Evolutionary conservation across 2,888 invertebrate species (phyloP).

Genomic region (Escarpia spicata): DNA sequence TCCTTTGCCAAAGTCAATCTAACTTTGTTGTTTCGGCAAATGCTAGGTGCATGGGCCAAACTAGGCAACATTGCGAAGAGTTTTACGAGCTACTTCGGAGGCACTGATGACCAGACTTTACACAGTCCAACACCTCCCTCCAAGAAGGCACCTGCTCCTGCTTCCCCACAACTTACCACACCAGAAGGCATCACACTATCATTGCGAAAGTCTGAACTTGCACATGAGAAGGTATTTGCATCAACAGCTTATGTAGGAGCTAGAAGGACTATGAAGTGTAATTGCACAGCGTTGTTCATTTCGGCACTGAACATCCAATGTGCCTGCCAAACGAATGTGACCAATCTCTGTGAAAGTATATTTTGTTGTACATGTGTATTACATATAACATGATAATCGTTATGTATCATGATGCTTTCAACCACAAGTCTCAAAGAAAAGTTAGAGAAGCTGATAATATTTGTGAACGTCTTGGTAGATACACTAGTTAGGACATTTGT

Average conservation of each 20-base stretch:
- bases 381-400: neutral
- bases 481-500: too few species aligned
- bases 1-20: neutral
- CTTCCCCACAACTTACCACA: neutral
- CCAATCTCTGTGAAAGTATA: neutral
- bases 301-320: neutral
- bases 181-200: neutral
- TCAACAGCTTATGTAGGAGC: neutral
- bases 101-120: neutral
- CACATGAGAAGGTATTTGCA: neutral
- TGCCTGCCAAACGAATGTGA: neutral
- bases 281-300: neutral
- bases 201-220: too few species aligned
- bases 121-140: neutral
- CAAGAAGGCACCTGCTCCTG: neutral
- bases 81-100: neutral
- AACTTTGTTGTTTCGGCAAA: neutral
- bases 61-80: neutral
- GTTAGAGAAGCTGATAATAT: neutral
- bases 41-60: neutral
- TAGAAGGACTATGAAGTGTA: neutral
- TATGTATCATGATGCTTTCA: neutral
- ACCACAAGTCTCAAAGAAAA: neutral
- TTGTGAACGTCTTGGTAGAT: neutral
- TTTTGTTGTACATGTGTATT: neutral